These are phyloP conservation scores for Callinectes sapidus DNA, from an alignment of 2,888 invertebrate genomes.

Conservation along the genomic window DNA sequence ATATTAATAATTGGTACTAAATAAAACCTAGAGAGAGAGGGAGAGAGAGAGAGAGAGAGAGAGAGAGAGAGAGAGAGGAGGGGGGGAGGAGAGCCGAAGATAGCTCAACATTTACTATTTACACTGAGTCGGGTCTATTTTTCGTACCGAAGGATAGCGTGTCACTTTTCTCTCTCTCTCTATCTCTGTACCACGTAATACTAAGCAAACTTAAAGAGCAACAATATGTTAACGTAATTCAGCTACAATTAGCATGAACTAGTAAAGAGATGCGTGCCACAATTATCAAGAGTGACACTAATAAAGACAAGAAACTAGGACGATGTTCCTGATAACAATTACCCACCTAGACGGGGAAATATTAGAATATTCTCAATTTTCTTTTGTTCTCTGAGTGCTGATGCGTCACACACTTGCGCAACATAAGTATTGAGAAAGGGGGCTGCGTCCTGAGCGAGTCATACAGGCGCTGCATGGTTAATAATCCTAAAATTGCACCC, in stretches of 20 bases:
- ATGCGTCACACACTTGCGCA: not conserved
- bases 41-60: no score
- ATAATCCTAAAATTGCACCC: not conserved
- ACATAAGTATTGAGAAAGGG: not conserved
- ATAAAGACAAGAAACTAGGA: not conserved
- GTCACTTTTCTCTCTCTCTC: no score
- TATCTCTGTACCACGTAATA: not conserved
- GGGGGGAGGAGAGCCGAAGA: no score
- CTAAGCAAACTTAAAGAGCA: not conserved
- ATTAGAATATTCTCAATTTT: not conserved
- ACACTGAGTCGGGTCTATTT: not conserved
- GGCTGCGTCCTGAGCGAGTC: not conserved
- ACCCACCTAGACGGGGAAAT: not conserved
- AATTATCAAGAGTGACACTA: not conserved
- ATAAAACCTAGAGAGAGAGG: not conserved
- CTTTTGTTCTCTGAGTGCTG: not conserved
- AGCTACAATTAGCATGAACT: not conserved
- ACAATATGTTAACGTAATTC: no score
- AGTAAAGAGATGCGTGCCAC: not conserved
- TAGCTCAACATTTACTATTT: not conserved
- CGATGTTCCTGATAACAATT: slow-evolving; percentile 5
- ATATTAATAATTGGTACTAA: not conserved
- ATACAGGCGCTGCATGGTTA: not conserved
- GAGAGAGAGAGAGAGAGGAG: no score
- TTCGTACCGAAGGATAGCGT: not conserved